Evolutionary conservation across 2,113 vertebrate genomes (phyloP).

Genomic region (Larimichthys polyactis): DNA sequence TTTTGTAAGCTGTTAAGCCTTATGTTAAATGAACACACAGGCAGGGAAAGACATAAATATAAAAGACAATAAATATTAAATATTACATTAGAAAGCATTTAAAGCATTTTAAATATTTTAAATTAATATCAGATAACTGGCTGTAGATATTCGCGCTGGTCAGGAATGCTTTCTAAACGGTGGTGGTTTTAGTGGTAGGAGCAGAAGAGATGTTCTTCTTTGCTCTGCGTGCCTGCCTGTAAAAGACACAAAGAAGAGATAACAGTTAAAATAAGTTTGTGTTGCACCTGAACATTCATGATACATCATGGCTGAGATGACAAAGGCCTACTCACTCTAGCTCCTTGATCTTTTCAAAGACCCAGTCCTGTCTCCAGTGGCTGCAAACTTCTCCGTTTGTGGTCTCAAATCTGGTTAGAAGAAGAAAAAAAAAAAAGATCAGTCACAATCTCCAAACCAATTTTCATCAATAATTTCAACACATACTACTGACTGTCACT

Average conservation of each 20-base stretch:
- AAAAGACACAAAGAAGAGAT: constrained; percentile 22
- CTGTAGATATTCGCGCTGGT: not conserved
- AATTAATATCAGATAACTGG: constrained; percentile 12
- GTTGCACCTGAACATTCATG: not conserved
- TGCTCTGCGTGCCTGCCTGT: constrained; percentile 47
- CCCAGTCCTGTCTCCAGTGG: constrained; percentile 73
- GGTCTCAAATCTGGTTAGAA: constrained; percentile 62
- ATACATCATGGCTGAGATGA: not conserved
- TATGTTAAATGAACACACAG: not conserved
- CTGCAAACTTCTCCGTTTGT: constrained; percentile 66
- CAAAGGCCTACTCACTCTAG: constrained; percentile 66
- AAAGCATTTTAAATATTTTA: constrained; percentile 34
- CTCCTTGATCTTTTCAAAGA: constrained; percentile 57
- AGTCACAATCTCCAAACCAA: not conserved
- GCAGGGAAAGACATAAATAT: constrained; percentile 28
- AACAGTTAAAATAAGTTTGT: constrained; percentile 5
- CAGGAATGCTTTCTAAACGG: not conserved
- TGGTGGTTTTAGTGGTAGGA: not conserved
- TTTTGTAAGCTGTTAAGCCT: not conserved
- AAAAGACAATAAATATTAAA: constrained; percentile 72
- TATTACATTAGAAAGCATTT: constrained; percentile 30
- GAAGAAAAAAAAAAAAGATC: not conserved
- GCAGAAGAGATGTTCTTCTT: not conserved
- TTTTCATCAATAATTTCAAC: not conserved
- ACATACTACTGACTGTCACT: not conserved